Evolutionary conservation across 2,113 vertebrate species (phyloP).

Genomic region (Carassius carassius): DNA sequence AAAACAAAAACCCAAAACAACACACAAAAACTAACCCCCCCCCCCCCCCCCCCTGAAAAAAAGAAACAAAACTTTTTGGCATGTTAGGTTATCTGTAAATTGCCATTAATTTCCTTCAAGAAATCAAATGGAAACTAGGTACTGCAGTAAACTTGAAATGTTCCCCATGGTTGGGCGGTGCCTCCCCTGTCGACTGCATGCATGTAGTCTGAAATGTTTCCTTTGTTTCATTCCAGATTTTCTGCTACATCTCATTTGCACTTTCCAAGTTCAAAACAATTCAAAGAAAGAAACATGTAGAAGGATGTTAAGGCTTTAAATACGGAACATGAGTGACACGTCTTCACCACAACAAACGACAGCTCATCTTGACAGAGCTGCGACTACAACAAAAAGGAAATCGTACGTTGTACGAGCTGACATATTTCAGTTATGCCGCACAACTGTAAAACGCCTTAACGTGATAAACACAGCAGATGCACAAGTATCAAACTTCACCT

Average conservation of each 20-base stretch:
- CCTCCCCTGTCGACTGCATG: background rate
- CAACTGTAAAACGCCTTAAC: background rate
- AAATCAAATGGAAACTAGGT: background rate
- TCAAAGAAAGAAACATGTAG: conserved; percentile 27
- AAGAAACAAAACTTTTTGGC: background rate
- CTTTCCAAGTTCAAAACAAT: background rate
- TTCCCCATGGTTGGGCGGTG: background rate
- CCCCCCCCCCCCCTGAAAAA: too few relatives aligned
- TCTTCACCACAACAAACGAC: conserved; percentile 39
- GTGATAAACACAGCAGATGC: background rate
- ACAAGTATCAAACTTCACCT: conserved; percentile 16
- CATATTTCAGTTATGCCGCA: conserved; percentile 32
- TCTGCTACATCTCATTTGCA: conserved; percentile 2
- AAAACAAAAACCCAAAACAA: too few relatives aligned
- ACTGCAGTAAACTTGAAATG: background rate
- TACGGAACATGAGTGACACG: background rate
- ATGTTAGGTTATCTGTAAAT: background rate
- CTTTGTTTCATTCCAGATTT: background rate
- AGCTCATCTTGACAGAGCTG: background rate
- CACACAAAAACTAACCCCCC: too few relatives aligned
- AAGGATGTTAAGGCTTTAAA: conserved; percentile 21
- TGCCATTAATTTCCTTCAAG: background rate
- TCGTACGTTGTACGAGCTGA: background rate
- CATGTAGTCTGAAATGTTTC: background rate
- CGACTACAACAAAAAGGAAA: conserved; percentile 7